A percentile compares a stretch with the other conserved stretches of the same genome.
phyloP scores from a whole-genome alignment of 2,113 vertebrate genomes.

The Clarias macrocephalus region DNA sequence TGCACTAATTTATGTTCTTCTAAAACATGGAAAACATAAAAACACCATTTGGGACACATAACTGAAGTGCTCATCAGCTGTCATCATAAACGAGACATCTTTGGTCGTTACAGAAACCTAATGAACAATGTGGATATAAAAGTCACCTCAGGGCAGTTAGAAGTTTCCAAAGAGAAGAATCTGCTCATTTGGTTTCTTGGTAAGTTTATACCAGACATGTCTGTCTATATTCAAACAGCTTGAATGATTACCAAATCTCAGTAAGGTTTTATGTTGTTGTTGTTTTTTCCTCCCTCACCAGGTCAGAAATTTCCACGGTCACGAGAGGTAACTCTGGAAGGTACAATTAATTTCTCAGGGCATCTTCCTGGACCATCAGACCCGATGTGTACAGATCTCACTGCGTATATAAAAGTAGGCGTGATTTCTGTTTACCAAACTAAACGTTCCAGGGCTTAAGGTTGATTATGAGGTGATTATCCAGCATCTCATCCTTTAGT shows the following conservation, averaged over 20 bases:
- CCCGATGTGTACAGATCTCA: conserved; percentile 81
- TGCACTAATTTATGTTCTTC: neutral
- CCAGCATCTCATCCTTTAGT: neutral
- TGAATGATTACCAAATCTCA: neutral
- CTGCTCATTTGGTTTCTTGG: conserved; percentile 86
- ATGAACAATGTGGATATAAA: conserved; percentile 82
- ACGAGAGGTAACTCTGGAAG: conserved; percentile 83
- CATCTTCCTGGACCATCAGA: conserved; percentile 72
- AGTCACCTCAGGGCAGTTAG: conserved; percentile 85
- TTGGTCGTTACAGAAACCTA: conserved; percentile 72
- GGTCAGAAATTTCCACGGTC: conserved; percentile 93
- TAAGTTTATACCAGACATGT: conserved; percentile 57
- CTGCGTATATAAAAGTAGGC: conserved; percentile 89
- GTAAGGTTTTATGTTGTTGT: neutral
- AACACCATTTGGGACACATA: neutral
- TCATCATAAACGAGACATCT: neutral
- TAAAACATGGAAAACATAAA: neutral
- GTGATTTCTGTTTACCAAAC: neutral
- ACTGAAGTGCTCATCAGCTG: neutral
- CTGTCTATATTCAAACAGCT: neutral
- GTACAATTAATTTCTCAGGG: conserved; percentile 79
- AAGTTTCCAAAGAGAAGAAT: conserved; percentile 87
- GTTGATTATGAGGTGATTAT: neutral
- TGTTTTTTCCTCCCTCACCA: conserved; percentile 48
- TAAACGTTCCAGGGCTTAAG: neutral